Evolutionary conservation across 2,888 invertebrate species (phyloP), one percentile per base, ranked within the genome.

Genomic region (Idaea dimidiata): DNA sequence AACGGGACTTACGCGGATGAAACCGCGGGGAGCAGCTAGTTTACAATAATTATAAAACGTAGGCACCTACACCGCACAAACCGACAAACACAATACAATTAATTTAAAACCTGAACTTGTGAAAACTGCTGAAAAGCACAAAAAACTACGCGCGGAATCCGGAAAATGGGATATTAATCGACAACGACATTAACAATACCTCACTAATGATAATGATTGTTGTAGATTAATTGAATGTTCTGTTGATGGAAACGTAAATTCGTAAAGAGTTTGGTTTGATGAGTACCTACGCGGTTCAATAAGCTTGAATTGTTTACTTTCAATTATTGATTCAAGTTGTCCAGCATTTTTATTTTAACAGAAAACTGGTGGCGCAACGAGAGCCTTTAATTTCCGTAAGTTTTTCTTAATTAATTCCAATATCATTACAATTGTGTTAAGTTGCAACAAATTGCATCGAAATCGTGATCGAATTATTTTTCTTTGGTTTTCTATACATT

Each of bases 81-180:
- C 2, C 17, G 57, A 57, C 60, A 59, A 63, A 62, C 60, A 59
- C 62, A 66, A 65, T 57, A 59, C 62, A 68, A 71, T 70, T 67
- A 69, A 62, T 61, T 65, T 8, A 43, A 43, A 58, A 59, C 58
- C 59, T 61, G 33, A 67, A 60, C 67, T 62, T 43, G 43, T 43
- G 43, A 61, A 64, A 63, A 69, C 58, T 67, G 69, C 71, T 72
- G 71, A 72, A 70, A 68, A 68, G 67, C 67, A 65, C 69, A 72
- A 79, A 79, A 78, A 82, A 80, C 73, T 77, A 76, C 70, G 17
- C 54, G 72, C 67, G 73, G 72, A 72, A 82, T 82, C 82, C 76
- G 73, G 79, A 74, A 86, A 87, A 88, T 86, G 86, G 80, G 82
- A 84, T 80, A 87, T 87, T 88, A 87, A 88, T 88, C 82, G 84